A percentile compares a stretch with the other conserved stretches of the same genome.
phyloP scores from a whole-genome alignment of 2,113 vertebrate species.

The Leptobrachium ailaonicum region DNA sequence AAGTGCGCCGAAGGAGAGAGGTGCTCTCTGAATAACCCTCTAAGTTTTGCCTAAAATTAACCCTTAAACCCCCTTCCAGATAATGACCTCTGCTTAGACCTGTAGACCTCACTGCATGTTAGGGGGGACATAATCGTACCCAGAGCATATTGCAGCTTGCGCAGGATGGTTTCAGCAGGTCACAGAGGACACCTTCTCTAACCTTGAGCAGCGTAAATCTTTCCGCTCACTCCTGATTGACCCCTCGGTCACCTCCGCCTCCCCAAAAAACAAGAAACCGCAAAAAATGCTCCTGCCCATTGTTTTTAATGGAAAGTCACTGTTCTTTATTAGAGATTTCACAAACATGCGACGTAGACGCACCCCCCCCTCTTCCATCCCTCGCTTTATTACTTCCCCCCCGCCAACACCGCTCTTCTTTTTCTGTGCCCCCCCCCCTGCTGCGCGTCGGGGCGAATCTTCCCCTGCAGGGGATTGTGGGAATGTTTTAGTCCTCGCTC shows the following conservation, averaged over 20 bases:
- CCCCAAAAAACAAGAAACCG: neutral
- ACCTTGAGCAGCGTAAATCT: conserved; percentile 12
- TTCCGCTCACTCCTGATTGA: conserved; percentile 18
- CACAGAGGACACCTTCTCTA: neutral
- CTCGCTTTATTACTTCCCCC: conserved; percentile 11
- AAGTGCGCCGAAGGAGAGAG: too few relatives aligned
- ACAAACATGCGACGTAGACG: conserved; percentile 22
- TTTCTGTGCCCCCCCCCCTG: conserved; percentile 65
- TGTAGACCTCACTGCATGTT: too few relatives aligned
- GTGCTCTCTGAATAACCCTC: too few relatives aligned
- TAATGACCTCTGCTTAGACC: too few relatives aligned
- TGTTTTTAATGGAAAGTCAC: conserved; percentile 17
- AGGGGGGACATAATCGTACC: too few relatives aligned
- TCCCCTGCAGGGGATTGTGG: conserved; percentile 74
- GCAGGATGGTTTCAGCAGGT: neutral
- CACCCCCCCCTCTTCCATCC: neutral
- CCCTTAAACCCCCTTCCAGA: too few relatives aligned
- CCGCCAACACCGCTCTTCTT: neutral
- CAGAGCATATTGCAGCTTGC: too few relatives aligned
- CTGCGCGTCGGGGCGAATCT: conserved; percentile 71
- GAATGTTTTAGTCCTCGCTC: conserved; percentile 71
- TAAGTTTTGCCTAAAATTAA: too few relatives aligned
- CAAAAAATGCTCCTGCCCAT: neutral
- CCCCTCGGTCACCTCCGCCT: neutral
- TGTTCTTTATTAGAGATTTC: conserved; percentile 28